Percentiles rank a stretch among this genome's conserved stretches.
These are phyloP conservation scores for Harpagifer antarcticus DNA, from an alignment of 2,797 vertebrate genomes.

Conservation along the genomic window DNA sequence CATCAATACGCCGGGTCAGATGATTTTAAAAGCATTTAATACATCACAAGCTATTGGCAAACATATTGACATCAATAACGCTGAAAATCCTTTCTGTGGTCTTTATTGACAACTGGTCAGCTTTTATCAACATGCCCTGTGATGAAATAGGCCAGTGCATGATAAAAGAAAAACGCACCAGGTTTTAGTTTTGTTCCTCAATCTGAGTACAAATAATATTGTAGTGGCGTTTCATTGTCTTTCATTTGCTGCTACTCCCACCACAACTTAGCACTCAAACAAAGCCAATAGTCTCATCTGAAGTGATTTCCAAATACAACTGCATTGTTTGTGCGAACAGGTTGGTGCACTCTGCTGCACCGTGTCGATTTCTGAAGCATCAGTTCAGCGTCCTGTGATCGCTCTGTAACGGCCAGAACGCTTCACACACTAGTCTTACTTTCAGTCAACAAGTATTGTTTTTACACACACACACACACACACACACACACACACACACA, in stretches of 20 bases:
- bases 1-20: conserved; percentile 20
- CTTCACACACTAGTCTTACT: conserved; percentile 11
- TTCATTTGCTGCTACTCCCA: conserved; percentile 18
- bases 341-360: conserved; percentile 69
- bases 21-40: conserved; percentile 51
- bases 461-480: not conserved
- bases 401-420: not conserved
- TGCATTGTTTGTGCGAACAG: conserved; percentile 77
- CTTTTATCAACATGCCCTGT: conserved; percentile 11
- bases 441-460: conserved; percentile 14
- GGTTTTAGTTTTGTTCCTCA: not conserved
- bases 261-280: conserved; percentile 43
- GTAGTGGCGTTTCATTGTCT: conserved; percentile 8
- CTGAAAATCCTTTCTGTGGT: not conserved
- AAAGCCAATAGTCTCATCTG: conserved; percentile 54
- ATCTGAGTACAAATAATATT: not conserved
- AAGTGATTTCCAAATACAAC: conserved; percentile 60
- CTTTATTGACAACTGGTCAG: conserved; percentile 35
- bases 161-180: not conserved
- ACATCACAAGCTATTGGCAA: conserved; percentile 13
- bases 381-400: conserved; percentile 38
- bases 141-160: not conserved
- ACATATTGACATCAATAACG: conserved; percentile 32
- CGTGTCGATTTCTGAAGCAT: conserved; percentile 53
- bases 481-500: conserved; percentile 1